Percentiles rank a stretch among this genome's conserved stretches.
phyloP scores from a whole-genome alignment of 2,797 vertebrate genomes.

The Pseudochirops cupreus region DNA sequence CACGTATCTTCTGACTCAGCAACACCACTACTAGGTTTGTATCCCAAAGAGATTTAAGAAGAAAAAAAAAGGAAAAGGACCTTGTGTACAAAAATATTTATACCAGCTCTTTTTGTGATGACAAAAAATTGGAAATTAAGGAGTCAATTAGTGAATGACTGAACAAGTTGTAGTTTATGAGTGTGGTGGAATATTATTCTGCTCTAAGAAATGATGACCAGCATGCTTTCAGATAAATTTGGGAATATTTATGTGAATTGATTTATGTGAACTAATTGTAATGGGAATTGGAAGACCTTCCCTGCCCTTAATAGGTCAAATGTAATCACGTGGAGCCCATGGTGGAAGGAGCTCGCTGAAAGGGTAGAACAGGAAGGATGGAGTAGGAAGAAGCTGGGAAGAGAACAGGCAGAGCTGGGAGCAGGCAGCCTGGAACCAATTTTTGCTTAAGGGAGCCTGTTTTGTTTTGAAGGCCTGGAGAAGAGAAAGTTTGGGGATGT shows the following conservation, averaged over 20 bases:
- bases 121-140: neutral
- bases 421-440: too few relatives aligned
- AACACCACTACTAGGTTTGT: neutral
- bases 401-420: too few relatives aligned
- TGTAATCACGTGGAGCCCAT: too few relatives aligned
- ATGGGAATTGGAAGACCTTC: too few relatives aligned
- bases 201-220: neutral
- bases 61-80: neutral
- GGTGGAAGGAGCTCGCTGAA: too few relatives aligned
- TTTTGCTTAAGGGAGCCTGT: too few relatives aligned
- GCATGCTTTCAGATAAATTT: neutral
- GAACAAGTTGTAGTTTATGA: neutral
- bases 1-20: neutral
- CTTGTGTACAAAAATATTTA: neutral
- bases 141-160: neutral
- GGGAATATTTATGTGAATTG: neutral
- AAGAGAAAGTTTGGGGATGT: too few relatives aligned
- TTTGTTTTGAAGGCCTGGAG: too few relatives aligned
- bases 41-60: neutral
- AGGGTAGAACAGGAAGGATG: too few relatives aligned
- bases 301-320: too few relatives aligned
- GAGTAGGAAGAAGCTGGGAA: too few relatives aligned
- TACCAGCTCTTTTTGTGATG: neutral
- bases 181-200: neutral
- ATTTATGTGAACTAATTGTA: neutral